phyloP scores from a whole-genome alignment of 1,140 invertebrate genomes.

The Sesamia nonagrioides region DNA sequence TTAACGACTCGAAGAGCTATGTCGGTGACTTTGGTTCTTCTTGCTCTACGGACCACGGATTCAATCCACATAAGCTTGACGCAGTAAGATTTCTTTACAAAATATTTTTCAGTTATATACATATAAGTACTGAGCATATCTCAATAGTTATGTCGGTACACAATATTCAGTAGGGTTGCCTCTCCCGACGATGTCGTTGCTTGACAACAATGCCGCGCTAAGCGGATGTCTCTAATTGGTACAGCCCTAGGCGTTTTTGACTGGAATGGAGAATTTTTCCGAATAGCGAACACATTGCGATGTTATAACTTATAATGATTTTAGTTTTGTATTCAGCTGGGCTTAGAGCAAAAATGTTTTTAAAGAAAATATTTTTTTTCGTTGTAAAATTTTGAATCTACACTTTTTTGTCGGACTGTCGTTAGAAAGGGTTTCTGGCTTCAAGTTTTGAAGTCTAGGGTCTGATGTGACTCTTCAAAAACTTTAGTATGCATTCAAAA shows the following conservation, averaged over 20 bases:
- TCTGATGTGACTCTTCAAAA: too few species aligned
- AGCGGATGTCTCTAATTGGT: constrained; percentile 69
- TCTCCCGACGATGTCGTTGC: too few species aligned
- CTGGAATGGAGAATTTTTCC: constrained; percentile 52
- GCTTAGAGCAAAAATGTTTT: not conserved
- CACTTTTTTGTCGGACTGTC: too few species aligned
- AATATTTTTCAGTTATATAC: not conserved
- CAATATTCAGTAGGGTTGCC: constrained; percentile 15
- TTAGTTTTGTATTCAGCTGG: constrained; percentile 15
- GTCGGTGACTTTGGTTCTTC: too few species aligned
- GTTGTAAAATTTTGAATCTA: not conserved
- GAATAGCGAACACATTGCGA: constrained; percentile 27
- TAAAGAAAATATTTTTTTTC: not conserved
- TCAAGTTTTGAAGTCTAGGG: too few species aligned
- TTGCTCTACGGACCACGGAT: too few species aligned
- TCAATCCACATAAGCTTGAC: too few species aligned
- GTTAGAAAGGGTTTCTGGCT: too few species aligned
- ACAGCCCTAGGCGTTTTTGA: constrained; percentile 57
- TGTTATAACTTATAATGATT: constrained; percentile 28
- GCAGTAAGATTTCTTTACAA: too few species aligned
- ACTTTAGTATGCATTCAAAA: too few species aligned
- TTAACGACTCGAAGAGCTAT: too few species aligned
- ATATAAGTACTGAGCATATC: not conserved
- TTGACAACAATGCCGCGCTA: constrained; percentile 54
- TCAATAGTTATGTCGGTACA: constrained; percentile 9